Evolutionary conservation across 1,140 invertebrate genomes (phyloP).

Genomic region (Pseudachorutes palmiensis): DNA sequence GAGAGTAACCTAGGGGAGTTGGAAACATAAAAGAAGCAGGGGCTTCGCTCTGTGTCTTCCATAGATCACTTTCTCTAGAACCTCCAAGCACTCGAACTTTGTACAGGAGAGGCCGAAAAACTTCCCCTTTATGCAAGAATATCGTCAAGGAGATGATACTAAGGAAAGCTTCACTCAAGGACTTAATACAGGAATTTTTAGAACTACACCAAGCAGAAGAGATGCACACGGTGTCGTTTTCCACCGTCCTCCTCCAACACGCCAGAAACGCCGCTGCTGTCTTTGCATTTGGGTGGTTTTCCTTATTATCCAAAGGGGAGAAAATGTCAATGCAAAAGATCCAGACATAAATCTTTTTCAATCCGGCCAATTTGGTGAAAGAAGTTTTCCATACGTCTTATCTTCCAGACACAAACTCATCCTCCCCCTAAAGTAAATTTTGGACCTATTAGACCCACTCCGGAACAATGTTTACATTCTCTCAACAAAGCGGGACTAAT

Average conservation of each 20-base stretch:
- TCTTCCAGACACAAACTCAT: conserved; percentile 11
- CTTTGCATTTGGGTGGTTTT: neutral
- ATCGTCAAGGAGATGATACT: too few relatives aligned
- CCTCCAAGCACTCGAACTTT: too few relatives aligned
- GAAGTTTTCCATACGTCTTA: conserved; percentile 25
- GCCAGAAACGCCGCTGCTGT: too few relatives aligned
- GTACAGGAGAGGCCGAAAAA: too few relatives aligned
- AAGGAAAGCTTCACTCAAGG: neutral
- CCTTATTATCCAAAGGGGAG: neutral
- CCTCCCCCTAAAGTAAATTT: neutral
- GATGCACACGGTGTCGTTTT: too few relatives aligned
- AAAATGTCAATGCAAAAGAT: conserved; percentile 21
- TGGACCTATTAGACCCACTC: neutral
- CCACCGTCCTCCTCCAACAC: too few relatives aligned
- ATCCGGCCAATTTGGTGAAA: conserved; percentile 26
- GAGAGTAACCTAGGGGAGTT: too few relatives aligned
- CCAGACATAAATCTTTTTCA: conserved; percentile 22
- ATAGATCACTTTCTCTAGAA: neutral
- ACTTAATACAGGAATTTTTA: neutral
- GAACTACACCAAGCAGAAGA: too few relatives aligned
- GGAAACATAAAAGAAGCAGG: neutral
- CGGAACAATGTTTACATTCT: conserved; percentile 9
- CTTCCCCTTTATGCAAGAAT: too few relatives aligned
- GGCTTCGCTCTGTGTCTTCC: neutral
- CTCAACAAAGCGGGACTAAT: neutral